Conservation (phyloP, 2,113 vertebrate species). For the Chunga burmeisteri region DNA sequence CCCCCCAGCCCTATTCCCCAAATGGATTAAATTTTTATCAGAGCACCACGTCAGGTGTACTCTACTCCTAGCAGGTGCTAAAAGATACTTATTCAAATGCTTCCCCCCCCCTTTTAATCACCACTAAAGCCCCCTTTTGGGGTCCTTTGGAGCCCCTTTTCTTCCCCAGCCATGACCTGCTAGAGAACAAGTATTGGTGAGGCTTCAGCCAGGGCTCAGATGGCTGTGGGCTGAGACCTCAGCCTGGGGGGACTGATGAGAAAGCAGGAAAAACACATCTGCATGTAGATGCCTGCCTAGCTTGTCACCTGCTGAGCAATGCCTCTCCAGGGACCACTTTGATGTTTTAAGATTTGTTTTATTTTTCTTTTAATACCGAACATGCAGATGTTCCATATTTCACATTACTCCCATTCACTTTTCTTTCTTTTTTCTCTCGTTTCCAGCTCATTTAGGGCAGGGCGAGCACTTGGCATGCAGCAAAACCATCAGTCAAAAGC, state of each 20-base stretch:
- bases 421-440: background rate
- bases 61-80: background rate
- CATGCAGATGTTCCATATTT: background rate
- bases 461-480: background rate
- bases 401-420: background rate
- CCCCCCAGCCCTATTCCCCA: background rate
- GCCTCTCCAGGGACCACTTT: background rate
- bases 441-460: background rate
- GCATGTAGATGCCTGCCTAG: background rate
- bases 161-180: background rate
- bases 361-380: background rate
- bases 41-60: background rate
- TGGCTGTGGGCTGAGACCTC: background rate
- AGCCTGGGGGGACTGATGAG: background rate
- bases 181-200: background rate
- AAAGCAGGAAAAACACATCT: background rate
- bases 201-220: background rate
- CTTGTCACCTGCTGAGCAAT: background rate
- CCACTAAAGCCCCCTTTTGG: background rate
- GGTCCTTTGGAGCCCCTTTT: background rate
- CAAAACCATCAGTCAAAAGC: background rate
- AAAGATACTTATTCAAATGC: background rate
- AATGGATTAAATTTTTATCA: background rate
- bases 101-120: background rate
- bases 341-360: background rate